Evolutionary conservation across 2,113 vertebrate species (phyloP).

Genomic region (Danionella cerebrum): DNA sequence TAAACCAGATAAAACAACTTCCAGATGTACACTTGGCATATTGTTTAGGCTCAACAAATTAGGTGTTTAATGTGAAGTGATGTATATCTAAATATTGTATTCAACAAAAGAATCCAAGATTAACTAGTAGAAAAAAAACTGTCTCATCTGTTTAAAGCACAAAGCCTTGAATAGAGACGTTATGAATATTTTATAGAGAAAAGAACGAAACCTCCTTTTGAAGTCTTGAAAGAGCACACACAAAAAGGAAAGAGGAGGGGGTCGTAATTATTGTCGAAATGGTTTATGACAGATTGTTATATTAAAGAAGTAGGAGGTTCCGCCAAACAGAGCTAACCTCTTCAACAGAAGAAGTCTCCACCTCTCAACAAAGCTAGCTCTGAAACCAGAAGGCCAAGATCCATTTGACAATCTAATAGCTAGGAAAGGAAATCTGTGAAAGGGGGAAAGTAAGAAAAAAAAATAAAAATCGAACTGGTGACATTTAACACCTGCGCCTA

Average conservation of each 20-base stretch:
- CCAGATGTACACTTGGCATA: not conserved
- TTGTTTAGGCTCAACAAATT: constrained; percentile 39
- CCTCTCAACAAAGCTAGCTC: constrained; percentile 52
- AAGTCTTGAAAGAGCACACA: constrained; percentile 56
- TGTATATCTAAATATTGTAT: constrained; percentile 45
- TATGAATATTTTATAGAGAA: constrained; percentile 65
- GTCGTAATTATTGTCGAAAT: constrained; percentile 62
- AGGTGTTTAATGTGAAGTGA: constrained; percentile 12
- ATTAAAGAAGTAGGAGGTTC: constrained; percentile 62
- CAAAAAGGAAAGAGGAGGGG: constrained; percentile 52
- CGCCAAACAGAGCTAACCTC: constrained; percentile 59
- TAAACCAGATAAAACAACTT: not conserved
- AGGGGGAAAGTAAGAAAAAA: not conserved
- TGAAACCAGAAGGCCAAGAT: constrained; percentile 49
- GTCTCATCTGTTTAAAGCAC: constrained; percentile 53
- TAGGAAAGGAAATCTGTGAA: not conserved
- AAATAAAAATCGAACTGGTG: not conserved
- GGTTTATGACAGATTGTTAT: constrained; percentile 61
- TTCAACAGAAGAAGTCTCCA: constrained; percentile 52
- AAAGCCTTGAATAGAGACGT: constrained; percentile 57
- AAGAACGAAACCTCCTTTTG: constrained; percentile 51
- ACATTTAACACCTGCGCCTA: constrained; percentile 15
- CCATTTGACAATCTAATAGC: constrained; percentile 51
- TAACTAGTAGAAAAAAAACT: constrained; percentile 58
- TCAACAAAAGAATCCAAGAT: constrained; percentile 58